Evolutionary conservation across 2,888 invertebrate species (phyloP), one percentile per base, ranked within the genome.

Genomic region (Tetheella fluctuosa): DNA sequence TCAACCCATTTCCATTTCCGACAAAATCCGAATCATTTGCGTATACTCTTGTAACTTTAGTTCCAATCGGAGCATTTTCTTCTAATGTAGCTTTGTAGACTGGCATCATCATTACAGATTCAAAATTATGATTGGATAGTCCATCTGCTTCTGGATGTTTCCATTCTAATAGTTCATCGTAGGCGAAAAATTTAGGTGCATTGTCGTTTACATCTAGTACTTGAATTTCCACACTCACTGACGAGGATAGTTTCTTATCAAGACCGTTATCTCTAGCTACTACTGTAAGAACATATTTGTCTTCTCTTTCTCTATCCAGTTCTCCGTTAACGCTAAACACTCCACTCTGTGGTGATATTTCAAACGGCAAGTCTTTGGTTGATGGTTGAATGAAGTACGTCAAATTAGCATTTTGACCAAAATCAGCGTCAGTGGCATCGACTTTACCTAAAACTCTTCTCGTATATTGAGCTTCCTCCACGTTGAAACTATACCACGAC

Each of bases 1-100:
- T 95, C 53, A 97, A 86, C 0, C 97, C 97, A 77, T 98, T 98
- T n/a, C 97, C 97, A 77, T 97, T 97, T 1, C 97, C 96, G 53
- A 95, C 88, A 71, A 97, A 97, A 82, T 98, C 98, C 15, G 96
- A 95, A 85, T 98, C 98, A 68, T 97, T 97, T 0, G 98, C 98
- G 64, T 94, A 95, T 1, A 98, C 95, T 84, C 95, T 95, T 0
- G 95, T 95, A 0, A 98, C 95, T 54, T 95, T 91, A 48, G 96
- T 95, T 12, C 97, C 97, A 0, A 96, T 93, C 4, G 96, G 95
- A 15, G 95, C 94, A 79, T 97, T 96, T 81, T 97, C 96, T 66
- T 95, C 94, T 20, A 97, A 89, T 13, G 95, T 95, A 0, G 96
- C 95, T 73, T 95, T 96, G 74, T 97, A 98, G 0, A 97, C 94